Evolutionary conservation across 2,797 vertebrate species (phyloP).

Genomic region (Halcyon chelicuti): DNA sequence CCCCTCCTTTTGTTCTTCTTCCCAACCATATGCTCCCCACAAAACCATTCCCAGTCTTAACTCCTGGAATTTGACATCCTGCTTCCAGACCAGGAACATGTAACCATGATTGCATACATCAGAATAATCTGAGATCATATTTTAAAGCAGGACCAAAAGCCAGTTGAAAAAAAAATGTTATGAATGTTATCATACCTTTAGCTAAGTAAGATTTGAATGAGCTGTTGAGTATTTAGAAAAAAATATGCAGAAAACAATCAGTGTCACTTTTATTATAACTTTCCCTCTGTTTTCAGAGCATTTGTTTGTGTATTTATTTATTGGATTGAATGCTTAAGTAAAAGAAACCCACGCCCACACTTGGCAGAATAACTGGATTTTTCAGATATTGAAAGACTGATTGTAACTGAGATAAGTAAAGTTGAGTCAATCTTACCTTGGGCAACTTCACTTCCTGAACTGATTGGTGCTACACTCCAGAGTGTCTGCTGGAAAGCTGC

Average conservation of each 20-base stretch:
- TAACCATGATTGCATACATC: background rate
- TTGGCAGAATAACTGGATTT: background rate
- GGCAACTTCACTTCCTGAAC: slow-evolving; percentile 94
- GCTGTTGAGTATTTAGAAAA: background rate
- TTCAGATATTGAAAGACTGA: no score
- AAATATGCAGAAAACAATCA: background rate
- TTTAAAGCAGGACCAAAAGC: background rate
- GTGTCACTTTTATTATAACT: background rate
- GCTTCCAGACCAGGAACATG: background rate
- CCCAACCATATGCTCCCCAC: background rate
- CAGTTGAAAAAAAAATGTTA: background rate
- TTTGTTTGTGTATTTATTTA: background rate
- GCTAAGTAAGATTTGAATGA: background rate
- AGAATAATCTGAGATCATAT: background rate
- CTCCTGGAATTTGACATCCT: background rate
- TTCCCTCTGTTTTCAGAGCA: background rate
- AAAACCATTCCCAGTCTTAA: background rate
- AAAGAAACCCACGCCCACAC: background rate
- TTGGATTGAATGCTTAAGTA: background rate
- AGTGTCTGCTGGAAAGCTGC: slow-evolving; percentile 97
- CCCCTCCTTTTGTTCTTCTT: background rate
- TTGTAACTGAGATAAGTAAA: no score
- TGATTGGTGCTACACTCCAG: slow-evolving; percentile 96
- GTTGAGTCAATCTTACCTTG: slow-evolving; percentile 84
- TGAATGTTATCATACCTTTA: background rate